Base-by-base conservation (phyloP, 2,797 vertebrate species). In the Sparus aurata region DNA sequence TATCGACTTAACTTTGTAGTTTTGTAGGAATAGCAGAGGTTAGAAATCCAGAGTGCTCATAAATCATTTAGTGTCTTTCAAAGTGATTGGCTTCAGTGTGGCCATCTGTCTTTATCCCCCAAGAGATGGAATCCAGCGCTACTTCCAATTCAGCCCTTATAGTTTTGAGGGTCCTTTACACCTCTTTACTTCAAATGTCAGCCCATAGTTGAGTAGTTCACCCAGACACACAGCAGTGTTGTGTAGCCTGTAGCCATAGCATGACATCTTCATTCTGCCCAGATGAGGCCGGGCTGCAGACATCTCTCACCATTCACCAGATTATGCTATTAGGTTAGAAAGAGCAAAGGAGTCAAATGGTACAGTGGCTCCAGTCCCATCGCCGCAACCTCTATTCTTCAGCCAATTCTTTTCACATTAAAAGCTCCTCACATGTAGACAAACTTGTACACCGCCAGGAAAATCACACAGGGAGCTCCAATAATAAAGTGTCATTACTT, bases 401-500 rank as follows among this genome's bases (percentile, higher is more conserved):
- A 43, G 63, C 25, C 1, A 16, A 52, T 66, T 47, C 57, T 67
- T 77, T 11, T 30, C 25, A 61, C 58, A 78, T 60, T 77, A 75
- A 85, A 82, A 83, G 34, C 52, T 27, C 43, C 53, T 75, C 50
- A 69, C 62, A 61, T 50, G 57, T 58, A 83, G 49, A 82, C 77
- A 83, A 72, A 82, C 77, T 54, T 87, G 68, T 84, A 67, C 45
- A 77, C 83, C 73, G 66, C 63, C 65, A 73, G 64, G 72, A 81
- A 81, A 90, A 89, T 85, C 79, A 71, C 75, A 84, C 45, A 7
- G 27, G 62, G 52, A 82, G 80, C 75, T 34, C 84, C 86, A 79
- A 87, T 92, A 91, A 93, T 93, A 91, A 94, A 92, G 88, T 84
- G 81, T 82, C 89, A 94, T 94, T 91, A 93, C 85, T 85, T 87